Evolutionary conservation across 2,797 vertebrate species (phyloP).

Genomic region (Pipistrellus pipistrellus): DNA sequence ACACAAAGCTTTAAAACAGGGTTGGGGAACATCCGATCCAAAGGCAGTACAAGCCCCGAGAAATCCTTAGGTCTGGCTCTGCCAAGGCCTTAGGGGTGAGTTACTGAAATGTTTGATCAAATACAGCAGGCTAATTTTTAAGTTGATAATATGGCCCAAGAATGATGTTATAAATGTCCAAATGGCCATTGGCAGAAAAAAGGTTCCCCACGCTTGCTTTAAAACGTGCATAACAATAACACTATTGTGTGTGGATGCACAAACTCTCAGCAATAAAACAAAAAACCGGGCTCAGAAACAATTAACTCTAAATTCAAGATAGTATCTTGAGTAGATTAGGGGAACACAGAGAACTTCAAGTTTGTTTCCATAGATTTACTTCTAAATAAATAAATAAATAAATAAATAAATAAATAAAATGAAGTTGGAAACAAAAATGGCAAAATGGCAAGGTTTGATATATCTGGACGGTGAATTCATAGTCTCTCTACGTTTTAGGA

Average conservation of each 20-base stretch:
- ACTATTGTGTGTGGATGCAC: background rate
- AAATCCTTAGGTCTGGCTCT: too few relatives aligned
- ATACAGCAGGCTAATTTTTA: too few relatives aligned
- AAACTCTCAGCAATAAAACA: constrained; percentile 2
- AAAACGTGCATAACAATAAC: background rate
- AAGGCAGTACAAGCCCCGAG: too few relatives aligned
- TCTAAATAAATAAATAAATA: background rate
- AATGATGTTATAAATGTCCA: too few relatives aligned
- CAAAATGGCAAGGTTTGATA: background rate
- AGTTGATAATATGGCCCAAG: too few relatives aligned
- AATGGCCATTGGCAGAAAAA: too few relatives aligned
- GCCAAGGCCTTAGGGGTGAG: too few relatives aligned
- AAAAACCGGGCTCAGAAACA: background rate
- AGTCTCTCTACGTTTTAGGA: background rate
- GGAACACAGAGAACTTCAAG: background rate
- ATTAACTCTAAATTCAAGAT: background rate
- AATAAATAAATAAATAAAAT: background rate
- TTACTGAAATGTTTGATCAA: too few relatives aligned
- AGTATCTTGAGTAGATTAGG: background rate
- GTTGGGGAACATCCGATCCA: too few relatives aligned
- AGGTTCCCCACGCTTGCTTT: background rate
- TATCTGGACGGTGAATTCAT: background rate
- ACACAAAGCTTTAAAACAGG: constrained; percentile 21
- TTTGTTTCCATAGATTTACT: background rate
- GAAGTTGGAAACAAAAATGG: background rate